Evolutionary conservation across 2,888 invertebrate species (phyloP).

Genomic region (Cryptus armator): DNA sequence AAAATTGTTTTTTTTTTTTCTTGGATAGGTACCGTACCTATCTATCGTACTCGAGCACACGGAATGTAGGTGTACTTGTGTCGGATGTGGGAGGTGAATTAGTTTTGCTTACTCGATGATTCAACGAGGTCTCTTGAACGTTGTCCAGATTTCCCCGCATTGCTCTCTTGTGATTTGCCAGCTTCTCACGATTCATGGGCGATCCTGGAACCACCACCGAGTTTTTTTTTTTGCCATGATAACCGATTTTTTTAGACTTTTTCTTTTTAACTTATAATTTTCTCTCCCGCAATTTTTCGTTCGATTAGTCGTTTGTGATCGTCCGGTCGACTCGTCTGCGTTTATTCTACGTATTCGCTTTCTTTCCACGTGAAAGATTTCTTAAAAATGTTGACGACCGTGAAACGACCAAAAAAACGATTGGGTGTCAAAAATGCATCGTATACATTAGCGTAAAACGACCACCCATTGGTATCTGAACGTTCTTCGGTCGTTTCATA

Average conservation of each 20-base stretch:
- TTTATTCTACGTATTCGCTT: too few species aligned
- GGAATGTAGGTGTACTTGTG: conserved; percentile 83
- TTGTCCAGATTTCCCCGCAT: conserved; percentile 88
- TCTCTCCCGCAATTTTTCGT: not conserved
- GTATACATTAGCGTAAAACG: too few species aligned
- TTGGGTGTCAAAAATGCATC: too few species aligned
- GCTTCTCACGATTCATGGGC: conserved; percentile 93
- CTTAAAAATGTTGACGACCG: too few species aligned
- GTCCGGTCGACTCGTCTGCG: not conserved
- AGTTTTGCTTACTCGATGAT: conserved; percentile 89
- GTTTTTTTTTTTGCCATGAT: conserved; percentile 49
- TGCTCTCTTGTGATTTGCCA: conserved; percentile 91
- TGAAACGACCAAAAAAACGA: too few species aligned
- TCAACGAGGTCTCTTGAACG: conserved; percentile 92
- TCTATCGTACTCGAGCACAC: conserved; percentile 83
- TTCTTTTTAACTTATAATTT: not conserved
- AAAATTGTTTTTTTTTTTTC: conserved; percentile 42
- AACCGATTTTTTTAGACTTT: not conserved
- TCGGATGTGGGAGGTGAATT: conserved; percentile 83
- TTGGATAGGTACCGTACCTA: conserved; percentile 78
- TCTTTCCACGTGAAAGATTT: too few species aligned
- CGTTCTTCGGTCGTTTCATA: too few species aligned
- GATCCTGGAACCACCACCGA: conserved; percentile 88
- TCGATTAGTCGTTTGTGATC: conserved; percentile 5
- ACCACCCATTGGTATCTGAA: too few species aligned